phyloP scores from a whole-genome alignment of 1,140 invertebrate genomes.

The Bursaphelenchus mucronatus region DNA sequence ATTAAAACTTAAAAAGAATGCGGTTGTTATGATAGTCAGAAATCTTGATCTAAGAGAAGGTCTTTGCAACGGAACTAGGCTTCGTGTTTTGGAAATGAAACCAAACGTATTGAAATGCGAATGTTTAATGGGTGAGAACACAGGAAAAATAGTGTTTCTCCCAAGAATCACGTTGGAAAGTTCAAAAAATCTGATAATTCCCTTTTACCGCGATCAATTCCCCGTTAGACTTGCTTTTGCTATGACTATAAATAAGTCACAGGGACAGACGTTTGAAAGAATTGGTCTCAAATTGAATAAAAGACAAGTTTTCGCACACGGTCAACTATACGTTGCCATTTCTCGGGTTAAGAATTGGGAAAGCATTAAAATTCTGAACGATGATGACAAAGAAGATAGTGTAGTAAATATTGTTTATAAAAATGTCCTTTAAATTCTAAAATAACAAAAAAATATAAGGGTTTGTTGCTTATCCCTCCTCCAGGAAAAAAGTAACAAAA shows the following conservation, averaged over 20 bases:
- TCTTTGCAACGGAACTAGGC: conserved; percentile 29
- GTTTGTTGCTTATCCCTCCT: too few relatives aligned
- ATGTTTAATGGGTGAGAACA: background rate
- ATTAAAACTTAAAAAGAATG: background rate
- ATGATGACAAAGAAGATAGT: too few relatives aligned
- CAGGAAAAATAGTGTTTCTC: conserved; percentile 24
- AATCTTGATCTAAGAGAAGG: conserved; percentile 26
- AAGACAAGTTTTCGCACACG: conserved; percentile 57
- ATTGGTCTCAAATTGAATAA: conserved; percentile 58
- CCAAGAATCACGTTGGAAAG: conserved; percentile 27
- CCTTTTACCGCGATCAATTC: conserved; percentile 59
- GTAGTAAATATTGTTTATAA: too few relatives aligned
- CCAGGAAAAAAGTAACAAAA: too few relatives aligned
- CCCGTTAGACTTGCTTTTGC: conserved; percentile 65
- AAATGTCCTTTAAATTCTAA: too few relatives aligned
- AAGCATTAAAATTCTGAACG: too few relatives aligned
- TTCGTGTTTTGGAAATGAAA: background rate
- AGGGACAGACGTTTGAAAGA: conserved; percentile 62
- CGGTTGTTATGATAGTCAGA: conserved; percentile 29
- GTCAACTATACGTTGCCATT: conserved; percentile 62
- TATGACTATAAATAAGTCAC: conserved; percentile 66
- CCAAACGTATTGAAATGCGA: too few relatives aligned
- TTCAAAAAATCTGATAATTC: conserved; percentile 27
- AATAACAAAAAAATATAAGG: too few relatives aligned
- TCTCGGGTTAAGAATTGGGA: too few relatives aligned